Percentiles rank a stretch among this genome's conserved stretches.
Conservation (phyloP, 2,113 vertebrate species). For the Semicossyphus pulcher region DNA sequence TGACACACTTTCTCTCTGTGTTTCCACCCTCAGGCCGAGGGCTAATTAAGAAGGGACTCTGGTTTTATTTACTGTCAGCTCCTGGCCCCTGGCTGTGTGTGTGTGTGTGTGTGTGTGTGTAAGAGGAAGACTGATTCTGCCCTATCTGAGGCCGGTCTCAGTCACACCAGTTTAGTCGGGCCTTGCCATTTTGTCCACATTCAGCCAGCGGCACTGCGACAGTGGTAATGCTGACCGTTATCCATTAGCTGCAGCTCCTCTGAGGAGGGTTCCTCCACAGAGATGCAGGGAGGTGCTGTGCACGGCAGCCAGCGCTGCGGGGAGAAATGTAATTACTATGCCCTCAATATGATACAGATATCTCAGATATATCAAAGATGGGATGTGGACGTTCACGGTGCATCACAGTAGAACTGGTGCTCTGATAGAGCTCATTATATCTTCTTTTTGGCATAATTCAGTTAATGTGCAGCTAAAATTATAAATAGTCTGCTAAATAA, state of each 20-base stretch:
- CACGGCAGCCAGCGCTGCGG: constrained; percentile 19
- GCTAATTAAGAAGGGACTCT: constrained; percentile 79
- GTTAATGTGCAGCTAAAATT: constrained; percentile 5
- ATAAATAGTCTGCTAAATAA: background rate
- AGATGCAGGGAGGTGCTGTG: constrained; percentile 28
- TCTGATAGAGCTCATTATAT: background rate
- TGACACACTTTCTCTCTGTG: constrained; percentile 79
- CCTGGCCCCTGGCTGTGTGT: constrained; percentile 58
- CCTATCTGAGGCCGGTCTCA: constrained; percentile 62
- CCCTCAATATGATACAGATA: constrained; percentile 57
- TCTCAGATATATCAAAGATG: constrained; percentile 45
- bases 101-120: constrained; percentile 34
- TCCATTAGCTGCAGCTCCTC: constrained; percentile 47
- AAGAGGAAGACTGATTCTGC: constrained; percentile 37
- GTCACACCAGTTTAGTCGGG: constrained; percentile 75
- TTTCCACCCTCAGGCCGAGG: constrained; percentile 71
- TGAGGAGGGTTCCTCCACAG: constrained; percentile 40
- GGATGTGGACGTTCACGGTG: constrained; percentile 12
- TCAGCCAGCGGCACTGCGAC: constrained; percentile 59
- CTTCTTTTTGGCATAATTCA: constrained; percentile 9
- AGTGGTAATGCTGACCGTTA: constrained; percentile 51
- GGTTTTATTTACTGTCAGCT: constrained; percentile 82
- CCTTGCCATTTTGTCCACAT: constrained; percentile 67
- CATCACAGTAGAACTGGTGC: background rate
- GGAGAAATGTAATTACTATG: constrained; percentile 49